Evolutionary conservation across 1,140 invertebrate species (phyloP), one percentile per base, ranked within the genome.

Genomic region (Papilio helenus): DNA sequence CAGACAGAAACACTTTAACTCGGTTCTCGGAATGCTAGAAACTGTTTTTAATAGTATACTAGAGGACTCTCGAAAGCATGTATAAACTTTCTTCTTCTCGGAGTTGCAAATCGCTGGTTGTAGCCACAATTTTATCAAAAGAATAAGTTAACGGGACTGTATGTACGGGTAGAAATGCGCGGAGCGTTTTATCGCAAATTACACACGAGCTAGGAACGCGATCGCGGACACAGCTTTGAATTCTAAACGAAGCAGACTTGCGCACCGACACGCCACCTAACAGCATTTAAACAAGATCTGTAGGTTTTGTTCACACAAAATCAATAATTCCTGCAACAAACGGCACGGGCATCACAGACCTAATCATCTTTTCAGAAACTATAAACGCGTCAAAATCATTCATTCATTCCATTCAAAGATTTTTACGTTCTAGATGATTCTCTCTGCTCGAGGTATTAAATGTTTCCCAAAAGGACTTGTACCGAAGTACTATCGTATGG

Each of bases 181-280:
- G 26, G 29, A 76, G 74, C 74, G 51, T 77, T 77, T 77, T 42
- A 42, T 61, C 51, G 44, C 26, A 77, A 39, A 61, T 39, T 77
- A 77, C 76, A 42, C 58, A 61, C 55, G 76, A 77, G 51, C 51
- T 61, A 77, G 42, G 76, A 65, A 61, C 76, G 51, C 49, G 29
- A 68, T 68, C 23, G 61, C 61, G 61, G 61, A 68, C 61, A 61
- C 73, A 29, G 73, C 73, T 51, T 77, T 77, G 51, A 77, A 77
- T 77, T 77, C 55, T 77, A 61, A 77, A 77, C 29, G 34, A 61
- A 58, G 74, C 51, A 34, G 49, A 58, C 49, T 55, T 58, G 26
- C 23, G 14, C 46, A 44, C 76, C 34, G 73, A 20, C 18, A 51
- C 34, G 49, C 49, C 29, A 74, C 3, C 49, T 29, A 29, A 76